Conservation (phyloP, 35 echinoderm and acorn worm genomes). For the Strongylocentrotus purpuratus region DNA sequence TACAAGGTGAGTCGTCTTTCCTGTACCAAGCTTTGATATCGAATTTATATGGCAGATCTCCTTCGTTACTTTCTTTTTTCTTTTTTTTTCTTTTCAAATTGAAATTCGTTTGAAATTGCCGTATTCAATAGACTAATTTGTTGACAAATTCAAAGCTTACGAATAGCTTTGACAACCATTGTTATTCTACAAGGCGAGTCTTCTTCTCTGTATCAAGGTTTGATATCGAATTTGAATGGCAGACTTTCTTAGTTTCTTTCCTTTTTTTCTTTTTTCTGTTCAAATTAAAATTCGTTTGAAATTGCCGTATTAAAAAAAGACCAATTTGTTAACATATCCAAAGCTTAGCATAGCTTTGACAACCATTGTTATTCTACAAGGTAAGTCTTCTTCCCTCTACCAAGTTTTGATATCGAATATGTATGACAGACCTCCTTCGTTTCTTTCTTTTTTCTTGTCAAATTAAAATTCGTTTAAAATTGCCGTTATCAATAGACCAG, state of each 20-base stretch:
- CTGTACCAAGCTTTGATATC: background rate
- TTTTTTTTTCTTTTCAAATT: no score
- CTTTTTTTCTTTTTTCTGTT: no score
- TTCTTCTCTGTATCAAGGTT: background rate
- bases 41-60: background rate
- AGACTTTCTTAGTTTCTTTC: background rate
- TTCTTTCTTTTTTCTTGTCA: no score
- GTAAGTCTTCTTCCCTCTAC: background rate
- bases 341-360: no score
- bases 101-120: background rate
- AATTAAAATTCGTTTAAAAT: background rate
- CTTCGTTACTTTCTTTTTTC: no score
- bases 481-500: background rate
- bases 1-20: background rate
- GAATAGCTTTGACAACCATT: no score
- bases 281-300: background rate
- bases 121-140: background rate
- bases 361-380: no score
- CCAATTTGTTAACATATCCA: background rate
- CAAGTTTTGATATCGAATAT: background rate
- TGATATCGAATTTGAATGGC: background rate
- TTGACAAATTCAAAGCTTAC: background rate
- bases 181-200: no score
- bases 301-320: background rate
- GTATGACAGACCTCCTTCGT: background rate